Base-by-base conservation (phyloP, 2,113 vertebrate species). In the Oryzias woworae region DNA sequence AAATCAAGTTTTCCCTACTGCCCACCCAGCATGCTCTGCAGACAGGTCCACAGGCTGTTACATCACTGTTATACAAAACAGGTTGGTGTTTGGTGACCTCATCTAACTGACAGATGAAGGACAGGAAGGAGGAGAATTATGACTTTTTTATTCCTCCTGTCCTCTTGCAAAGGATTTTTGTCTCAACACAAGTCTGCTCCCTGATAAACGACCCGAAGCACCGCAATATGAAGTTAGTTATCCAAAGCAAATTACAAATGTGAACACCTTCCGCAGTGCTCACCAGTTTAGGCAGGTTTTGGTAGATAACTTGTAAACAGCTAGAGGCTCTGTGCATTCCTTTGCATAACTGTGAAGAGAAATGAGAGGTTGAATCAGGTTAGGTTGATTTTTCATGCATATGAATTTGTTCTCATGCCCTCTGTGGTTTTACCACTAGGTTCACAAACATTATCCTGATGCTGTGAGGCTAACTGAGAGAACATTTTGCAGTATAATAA, bases 1-100 rank as follows among this genome's bases (percentile, higher is more conserved):
- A 77, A 76, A 84, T 82, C 83, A 71, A 62, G 53, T 77, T 82
- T 86, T 72, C 55, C 68, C 69, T 63, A 55, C 75, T 23, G 53
- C 42, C 71, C 56, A 72, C 68, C 62, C 15, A 71, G 73, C 70
- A 6, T 62, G 54, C 74, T 69, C 75, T 17, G 16, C 71, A 69
- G 77, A 67, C 22, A 22, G 18, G 77, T 77, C 74, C 80, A 74
- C 71, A 82, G 73, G 58, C 65, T 79, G 62, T 82, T 85, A 60
- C 76, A 83, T 86, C 82, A 76, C 83, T 85, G 85, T 82, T 77
- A 79, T 66, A 82, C 76, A 83, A 71, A 80, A 73, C 78, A 84
- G 71, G 80, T 83, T 86, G 83, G 69, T 57, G 76, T 73, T 75
- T 81, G 81, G 82, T 89, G 86, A 87, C 86, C 81, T 88, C 75